Evolutionary conservation across 2,888 invertebrate species (phyloP), one percentile per base, ranked within the genome.

Genomic region (Drosophila borealis): DNA sequence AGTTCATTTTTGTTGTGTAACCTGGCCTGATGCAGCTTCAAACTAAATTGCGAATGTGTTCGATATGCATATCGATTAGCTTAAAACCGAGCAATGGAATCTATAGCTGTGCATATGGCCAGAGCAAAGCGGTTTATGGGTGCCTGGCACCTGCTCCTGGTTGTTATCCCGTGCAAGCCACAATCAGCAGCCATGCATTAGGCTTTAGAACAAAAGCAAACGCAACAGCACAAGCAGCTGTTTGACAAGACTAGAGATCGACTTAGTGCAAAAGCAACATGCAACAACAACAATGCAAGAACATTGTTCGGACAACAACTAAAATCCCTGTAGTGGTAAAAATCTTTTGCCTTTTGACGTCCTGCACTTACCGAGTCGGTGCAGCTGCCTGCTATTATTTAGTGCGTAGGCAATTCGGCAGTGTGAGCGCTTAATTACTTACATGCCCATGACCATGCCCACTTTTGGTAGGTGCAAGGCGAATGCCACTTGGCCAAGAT

Each of bases 391-490:
- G 65, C 67, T 84, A 75, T 87, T 87, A 84, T 86, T 89, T 84
- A 84, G 78, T 81, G 88, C 80, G 88, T 84, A 89, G 86, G 89
- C 84, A 81, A 84, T 83, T 87, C 60, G 65, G 73, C 73, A 80
- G 70, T 75, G 70, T 70, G 51, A 81, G 78, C 70, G 78, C 89
- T 87, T 86, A 86, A 89, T 87, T 89, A 86, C 89, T 77, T 81
- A 87, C 89, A 78, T 55, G 64, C 73, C 77, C 73, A 72, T 57
- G 53, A 65, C 83, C 80, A 74, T 61, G 74, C 74, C 78, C 70
- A 59, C 42, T 55, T 50, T 17, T 39, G 29, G 41, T 34, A 11
- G 41, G 48, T 48, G 46, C 29, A 14, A 66, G 46, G 36, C 54
- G 74, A 55, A 37, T 36, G 74, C 80, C 73, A 70, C 74, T 84